These are phyloP conservation scores for Sminthurinus signatus DNA, from an alignment of 1,140 invertebrate genomes.

Conservation along the genomic window DNA sequence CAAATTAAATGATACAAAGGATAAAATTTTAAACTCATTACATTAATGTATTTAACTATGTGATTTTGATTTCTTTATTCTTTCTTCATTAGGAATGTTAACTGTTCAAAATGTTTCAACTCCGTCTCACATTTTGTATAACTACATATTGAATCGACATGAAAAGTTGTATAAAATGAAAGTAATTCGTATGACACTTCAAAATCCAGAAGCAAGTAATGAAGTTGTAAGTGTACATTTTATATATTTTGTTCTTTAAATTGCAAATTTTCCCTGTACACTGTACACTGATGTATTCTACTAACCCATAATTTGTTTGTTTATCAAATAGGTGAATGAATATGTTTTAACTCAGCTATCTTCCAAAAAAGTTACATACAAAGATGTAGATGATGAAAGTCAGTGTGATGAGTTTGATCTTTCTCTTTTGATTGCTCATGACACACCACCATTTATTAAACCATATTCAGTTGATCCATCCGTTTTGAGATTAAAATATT, in stretches of 20 bases:
- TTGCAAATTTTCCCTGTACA: no score
- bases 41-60: no score
- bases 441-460: constrained; percentile 37
- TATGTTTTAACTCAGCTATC: constrained; percentile 58
- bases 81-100: constrained; percentile 44
- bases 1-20: background rate
- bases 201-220: constrained; percentile 42
- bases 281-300: no score
- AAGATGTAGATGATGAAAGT: constrained; percentile 52
- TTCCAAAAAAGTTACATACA: constrained; percentile 54
- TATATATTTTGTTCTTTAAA: no score
- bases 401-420: constrained; percentile 64
- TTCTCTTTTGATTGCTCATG: constrained; percentile 58
- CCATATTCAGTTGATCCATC: constrained; percentile 43
- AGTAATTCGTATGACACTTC: constrained; percentile 57
- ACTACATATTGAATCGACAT: constrained; percentile 64
- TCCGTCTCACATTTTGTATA: constrained; percentile 61
- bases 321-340: constrained; percentile 47
- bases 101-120: constrained; percentile 56
- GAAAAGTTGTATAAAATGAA: constrained; percentile 64
- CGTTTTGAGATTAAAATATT: constrained; percentile 61
- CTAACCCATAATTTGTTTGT: no score
- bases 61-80: background rate
- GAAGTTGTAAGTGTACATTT: constrained; percentile 4
- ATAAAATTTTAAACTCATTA: background rate